These are phyloP conservation scores for Acronicta psi DNA, from an alignment of 2,888 invertebrate genomes.

Conservation along the genomic window DNA sequence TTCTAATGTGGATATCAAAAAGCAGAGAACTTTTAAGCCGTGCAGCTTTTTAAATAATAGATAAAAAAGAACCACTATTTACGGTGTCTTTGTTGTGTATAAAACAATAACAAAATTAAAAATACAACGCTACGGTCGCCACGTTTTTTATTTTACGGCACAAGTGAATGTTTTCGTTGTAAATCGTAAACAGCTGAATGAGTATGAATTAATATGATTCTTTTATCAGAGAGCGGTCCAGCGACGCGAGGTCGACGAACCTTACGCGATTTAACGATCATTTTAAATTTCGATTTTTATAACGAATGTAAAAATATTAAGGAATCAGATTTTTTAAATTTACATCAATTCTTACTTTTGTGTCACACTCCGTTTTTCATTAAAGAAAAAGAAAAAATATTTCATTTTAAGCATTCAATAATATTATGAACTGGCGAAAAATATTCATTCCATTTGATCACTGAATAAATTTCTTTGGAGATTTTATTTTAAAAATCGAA, in stretches of 20 bases:
- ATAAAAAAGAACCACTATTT: neutral
- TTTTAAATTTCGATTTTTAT: slow-evolving; percentile 60
- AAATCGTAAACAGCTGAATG: slow-evolving; percentile 62
- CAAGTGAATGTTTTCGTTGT: slow-evolving; percentile 48
- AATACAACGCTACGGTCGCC: slow-evolving; percentile 23
- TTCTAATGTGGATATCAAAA: no score
- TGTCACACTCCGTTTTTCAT: no score
- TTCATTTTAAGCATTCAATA: no score
- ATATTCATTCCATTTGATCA: no score
- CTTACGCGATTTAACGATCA: slow-evolving; percentile 55
- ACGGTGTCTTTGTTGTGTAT: slow-evolving; percentile 14
- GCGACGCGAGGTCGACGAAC: slow-evolving; percentile 71
- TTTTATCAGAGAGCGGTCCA: slow-evolving; percentile 75
- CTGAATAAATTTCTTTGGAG: no score
- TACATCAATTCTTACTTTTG: no score
- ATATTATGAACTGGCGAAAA: no score
- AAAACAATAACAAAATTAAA: slow-evolving; percentile 14
- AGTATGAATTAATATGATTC: slow-evolving; percentile 76
- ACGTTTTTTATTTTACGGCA: slow-evolving; percentile 43
- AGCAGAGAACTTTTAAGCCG: no score
- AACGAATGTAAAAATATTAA: slow-evolving; percentile 10
- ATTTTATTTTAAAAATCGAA: no score
- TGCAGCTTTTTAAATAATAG: no score
- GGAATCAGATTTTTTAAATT: neutral
- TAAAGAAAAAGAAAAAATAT: no score